Conservation (phyloP, 2,797 vertebrate species). For the Acanthopagrus latus region DNA sequence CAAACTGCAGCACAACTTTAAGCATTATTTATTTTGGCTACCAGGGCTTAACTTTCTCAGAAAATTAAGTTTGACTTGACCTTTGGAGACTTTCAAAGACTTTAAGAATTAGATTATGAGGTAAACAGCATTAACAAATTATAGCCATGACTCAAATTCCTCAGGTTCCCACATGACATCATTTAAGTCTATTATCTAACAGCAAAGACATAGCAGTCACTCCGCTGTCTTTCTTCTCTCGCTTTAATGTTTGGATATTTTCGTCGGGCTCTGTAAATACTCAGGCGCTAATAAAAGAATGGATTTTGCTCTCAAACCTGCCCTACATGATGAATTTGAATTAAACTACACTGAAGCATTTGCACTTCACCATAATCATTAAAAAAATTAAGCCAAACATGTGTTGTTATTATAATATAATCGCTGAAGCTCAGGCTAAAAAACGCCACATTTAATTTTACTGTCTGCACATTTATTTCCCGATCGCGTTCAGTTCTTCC, state of each 20-base stretch:
- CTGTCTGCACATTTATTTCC: conserved; percentile 9
- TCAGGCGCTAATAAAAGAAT: conserved; percentile 45
- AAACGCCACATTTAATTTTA: conserved; percentile 24
- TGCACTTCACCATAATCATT: conserved; percentile 11
- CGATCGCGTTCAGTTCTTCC: conserved; percentile 3
- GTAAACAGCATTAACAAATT: conserved; percentile 88
- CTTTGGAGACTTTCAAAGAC: conserved; percentile 86
- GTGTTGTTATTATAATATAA: not conserved
- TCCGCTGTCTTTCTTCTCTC: conserved; percentile 55
- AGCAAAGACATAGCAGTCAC: conserved; percentile 65
- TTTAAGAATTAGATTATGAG: conserved; percentile 86
- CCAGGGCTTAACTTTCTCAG: conserved; percentile 68
- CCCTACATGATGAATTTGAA: conserved; percentile 31
- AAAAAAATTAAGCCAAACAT: not conserved
- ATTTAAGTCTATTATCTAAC: conserved; percentile 82
- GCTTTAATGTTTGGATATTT: conserved; percentile 64
- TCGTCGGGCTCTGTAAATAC: conserved; percentile 62
- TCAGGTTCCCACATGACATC: conserved; percentile 87
- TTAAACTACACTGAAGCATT: conserved; percentile 11
- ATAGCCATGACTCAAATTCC: conserved; percentile 84
- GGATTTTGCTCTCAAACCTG: conserved; percentile 43
- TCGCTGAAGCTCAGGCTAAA: not conserved
- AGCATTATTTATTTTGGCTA: conserved; percentile 77
- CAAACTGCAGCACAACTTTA: conserved; percentile 54
- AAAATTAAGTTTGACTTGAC: conserved; percentile 86